Conservation (phyloP, 2,113 vertebrate species). For the Crotophaga sulcirostris region DNA sequence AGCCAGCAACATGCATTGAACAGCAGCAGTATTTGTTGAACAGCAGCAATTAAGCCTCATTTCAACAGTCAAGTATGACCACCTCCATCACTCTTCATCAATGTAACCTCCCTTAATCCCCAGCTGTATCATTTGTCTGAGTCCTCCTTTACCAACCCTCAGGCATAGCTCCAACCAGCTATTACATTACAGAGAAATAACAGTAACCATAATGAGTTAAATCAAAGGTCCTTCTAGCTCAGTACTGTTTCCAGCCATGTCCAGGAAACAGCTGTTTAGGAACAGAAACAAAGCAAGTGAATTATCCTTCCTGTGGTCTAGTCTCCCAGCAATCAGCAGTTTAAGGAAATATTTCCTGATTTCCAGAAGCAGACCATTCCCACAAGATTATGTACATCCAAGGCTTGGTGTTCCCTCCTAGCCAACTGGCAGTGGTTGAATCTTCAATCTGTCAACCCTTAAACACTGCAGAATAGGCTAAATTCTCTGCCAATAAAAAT, state of each 20-base stretch:
- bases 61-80: neutral
- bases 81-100: conserved; percentile 14
- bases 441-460: neutral
- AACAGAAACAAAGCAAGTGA: conserved; percentile 21
- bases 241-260: neutral
- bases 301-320: neutral
- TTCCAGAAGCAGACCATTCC: conserved; percentile 37
- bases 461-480: neutral
- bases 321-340: conserved; percentile 35
- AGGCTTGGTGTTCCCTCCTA: neutral
- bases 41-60: conserved; percentile 21
- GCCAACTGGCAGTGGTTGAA: neutral
- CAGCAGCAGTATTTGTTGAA: neutral
- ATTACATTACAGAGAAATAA: neutral
- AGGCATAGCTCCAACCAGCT: neutral
- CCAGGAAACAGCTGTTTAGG: conserved; percentile 58
- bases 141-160: neutral
- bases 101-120: neutral
- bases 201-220: neutral
- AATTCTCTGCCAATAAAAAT: neutral
- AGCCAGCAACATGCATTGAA: neutral
- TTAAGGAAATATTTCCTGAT: conserved; percentile 24
- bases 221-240: neutral
- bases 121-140: conserved; percentile 2
- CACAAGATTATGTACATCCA: conserved; percentile 13